Base-by-base conservation (phyloP, 2,797 vertebrate species). In the Potorous gilbertii region DNA sequence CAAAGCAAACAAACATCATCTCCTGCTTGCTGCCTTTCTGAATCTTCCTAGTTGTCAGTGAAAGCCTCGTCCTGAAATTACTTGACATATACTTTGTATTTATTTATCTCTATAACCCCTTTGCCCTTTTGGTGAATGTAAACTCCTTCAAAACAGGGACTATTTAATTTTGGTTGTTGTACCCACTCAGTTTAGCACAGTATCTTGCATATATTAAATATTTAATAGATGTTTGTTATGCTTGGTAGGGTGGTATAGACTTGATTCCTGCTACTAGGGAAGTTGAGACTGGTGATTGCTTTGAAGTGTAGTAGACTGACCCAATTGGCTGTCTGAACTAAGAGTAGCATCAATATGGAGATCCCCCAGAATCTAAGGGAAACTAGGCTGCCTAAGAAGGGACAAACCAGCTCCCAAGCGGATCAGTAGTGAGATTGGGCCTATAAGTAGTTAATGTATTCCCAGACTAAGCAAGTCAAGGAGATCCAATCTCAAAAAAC, bases 381-480 rank as follows among this genome's bases (percentile, higher is more conserved):
- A 50, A 24, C 3, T 0, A 50, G 21, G 40, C 40, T 50, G 9
- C 40, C 21, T 27, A 11, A 50, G 40, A 8, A 81, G 40, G 66
- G 21, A 81, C 21, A 81, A 81, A 81, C 18, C 2, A 81, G 21
- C 2, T 81, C 21, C 74, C 21, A 87, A 46, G 5, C 40, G 27
- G 18, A 9, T 46, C 40, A 46, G 40, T 46, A 46, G 21, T 11
- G 21, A 81, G 40, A 50, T 3, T 87, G 74, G 21, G 21, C n/a
- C n/a, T 6, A 3, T 11, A 0, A 46, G 9, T 46, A 10, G 6
- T 21, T 18, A 40, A 9, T 9, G 0, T 27, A 24, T 24, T 27
- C 40, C 21, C 74, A 81, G 8, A 46, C 21, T 46, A 24, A 81
- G 40, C 4, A 46, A 81, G 21, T 16, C 24, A 46, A 24, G 40